Conservation (phyloP, 2,888 invertebrate genomes). For the Trissolcus japonicus region DNA sequence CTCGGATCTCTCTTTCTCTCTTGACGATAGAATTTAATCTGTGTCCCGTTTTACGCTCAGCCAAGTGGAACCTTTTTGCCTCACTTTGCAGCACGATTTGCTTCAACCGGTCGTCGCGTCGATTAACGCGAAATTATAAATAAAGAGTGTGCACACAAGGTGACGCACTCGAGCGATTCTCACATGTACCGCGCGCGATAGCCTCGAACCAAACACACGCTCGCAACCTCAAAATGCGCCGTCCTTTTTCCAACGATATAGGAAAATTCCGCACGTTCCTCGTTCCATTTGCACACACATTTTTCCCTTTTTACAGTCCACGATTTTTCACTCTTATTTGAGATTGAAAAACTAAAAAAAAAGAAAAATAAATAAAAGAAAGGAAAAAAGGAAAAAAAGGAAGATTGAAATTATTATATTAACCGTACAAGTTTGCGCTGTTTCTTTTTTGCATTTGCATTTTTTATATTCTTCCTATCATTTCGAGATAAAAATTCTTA, state of each 20-base stretch:
- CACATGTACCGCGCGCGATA: constrained; percentile 47
- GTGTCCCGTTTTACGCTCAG: constrained; percentile 79
- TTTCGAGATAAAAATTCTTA: too few relatives aligned
- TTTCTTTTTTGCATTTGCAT: too few relatives aligned
- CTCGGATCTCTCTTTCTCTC: constrained; percentile 60
- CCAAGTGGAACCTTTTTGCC: constrained; percentile 78
- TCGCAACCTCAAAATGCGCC: constrained; percentile 40
- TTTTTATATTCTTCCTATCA: too few relatives aligned
- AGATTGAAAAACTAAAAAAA: background rate
- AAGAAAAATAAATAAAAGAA: background rate
- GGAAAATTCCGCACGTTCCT: constrained; percentile 47
- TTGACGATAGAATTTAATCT: constrained; percentile 78
- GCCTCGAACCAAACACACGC: constrained; percentile 49
- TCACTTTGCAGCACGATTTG: constrained; percentile 75
- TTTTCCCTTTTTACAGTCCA: background rate
- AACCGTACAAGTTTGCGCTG: too few relatives aligned
- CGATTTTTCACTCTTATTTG: constrained; percentile 7
- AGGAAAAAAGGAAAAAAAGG: background rate
- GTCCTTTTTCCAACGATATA: constrained; percentile 47
- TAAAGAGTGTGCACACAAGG: constrained; percentile 72
- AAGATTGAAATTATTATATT: too few relatives aligned
- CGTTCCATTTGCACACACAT: constrained; percentile 15
- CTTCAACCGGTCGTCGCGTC: constrained; percentile 76
- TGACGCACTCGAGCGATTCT: constrained; percentile 63
- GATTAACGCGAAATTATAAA: constrained; percentile 78